phyloP scores from a whole-genome alignment of 2,797 vertebrate genomes.

The Heteromormyrus szaboi region DNA sequence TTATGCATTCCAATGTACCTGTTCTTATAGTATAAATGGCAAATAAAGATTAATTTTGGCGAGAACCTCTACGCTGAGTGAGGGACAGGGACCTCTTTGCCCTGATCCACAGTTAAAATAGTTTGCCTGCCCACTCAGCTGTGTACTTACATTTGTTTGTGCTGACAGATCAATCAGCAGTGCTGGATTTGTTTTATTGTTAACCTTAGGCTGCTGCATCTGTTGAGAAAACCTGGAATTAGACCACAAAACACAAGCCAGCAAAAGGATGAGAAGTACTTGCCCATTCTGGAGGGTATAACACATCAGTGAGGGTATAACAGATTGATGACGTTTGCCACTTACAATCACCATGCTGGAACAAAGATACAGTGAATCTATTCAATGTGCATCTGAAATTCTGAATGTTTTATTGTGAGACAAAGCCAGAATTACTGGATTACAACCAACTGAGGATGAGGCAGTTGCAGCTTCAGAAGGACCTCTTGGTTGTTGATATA shows the following conservation, averaged over 20 bases:
- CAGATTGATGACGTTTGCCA: not conserved
- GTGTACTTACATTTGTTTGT: not conserved
- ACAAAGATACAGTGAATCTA: not conserved
- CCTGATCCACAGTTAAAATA: not conserved
- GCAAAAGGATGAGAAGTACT: not conserved
- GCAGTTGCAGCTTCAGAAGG: not conserved
- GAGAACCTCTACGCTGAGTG: no score
- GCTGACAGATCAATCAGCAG: not conserved
- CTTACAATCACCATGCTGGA: not conserved
- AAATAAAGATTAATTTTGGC: no score
- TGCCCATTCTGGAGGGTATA: not conserved
- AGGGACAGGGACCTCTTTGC: not conserved
- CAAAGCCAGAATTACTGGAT: not conserved
- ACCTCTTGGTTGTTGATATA: not conserved
- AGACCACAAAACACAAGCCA: not conserved
- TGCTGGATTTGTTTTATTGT: not conserved
- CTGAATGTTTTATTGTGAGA: not conserved
- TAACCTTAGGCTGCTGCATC: not conserved
- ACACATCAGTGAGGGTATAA: not conserved
- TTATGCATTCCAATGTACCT: no score
- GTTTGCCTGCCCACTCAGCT: not conserved
- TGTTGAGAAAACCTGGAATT: not conserved
- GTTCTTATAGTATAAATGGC: no score
- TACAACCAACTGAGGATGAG: not conserved
- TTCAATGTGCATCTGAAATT: not conserved